Evolutionary conservation across 2,113 vertebrate genomes (phyloP).

Genomic region (Perca flavescens): DNA sequence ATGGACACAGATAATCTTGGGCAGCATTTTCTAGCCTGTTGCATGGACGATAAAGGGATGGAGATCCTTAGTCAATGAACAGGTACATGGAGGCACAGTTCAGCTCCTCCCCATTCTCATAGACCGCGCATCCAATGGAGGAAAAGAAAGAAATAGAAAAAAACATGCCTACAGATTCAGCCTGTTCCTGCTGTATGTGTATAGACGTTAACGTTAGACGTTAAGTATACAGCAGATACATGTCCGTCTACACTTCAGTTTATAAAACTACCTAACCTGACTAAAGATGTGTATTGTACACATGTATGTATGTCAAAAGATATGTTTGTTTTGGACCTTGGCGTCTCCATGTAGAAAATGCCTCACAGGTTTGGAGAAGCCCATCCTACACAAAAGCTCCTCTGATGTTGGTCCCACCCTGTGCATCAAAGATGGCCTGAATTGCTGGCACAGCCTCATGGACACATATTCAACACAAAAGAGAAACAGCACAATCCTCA

Average conservation of each 20-base stretch:
- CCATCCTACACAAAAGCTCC: slow-evolving; percentile 29
- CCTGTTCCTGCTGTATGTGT: slow-evolving; percentile 31
- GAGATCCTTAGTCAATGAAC: slow-evolving; percentile 30
- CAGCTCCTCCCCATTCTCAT: slow-evolving; percentile 18
- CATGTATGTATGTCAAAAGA: slow-evolving; percentile 27
- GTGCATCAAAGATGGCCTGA: slow-evolving; percentile 50
- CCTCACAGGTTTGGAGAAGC: slow-evolving; percentile 17
- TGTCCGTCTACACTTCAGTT: slow-evolving; percentile 7
- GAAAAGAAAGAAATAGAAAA: slow-evolving; percentile 25
- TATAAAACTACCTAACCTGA: slow-evolving; percentile 49
- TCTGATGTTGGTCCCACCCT: slow-evolving; percentile 49
- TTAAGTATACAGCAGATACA: slow-evolving; percentile 36
- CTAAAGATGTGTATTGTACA: slow-evolving; percentile 18
- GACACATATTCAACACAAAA: slow-evolving; percentile 40
- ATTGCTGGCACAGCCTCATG: slow-evolving; percentile 36
- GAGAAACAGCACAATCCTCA: slow-evolving; percentile 59
- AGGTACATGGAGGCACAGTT: slow-evolving; percentile 45
- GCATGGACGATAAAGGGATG: slow-evolving; percentile 11
- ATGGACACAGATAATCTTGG: slow-evolving; percentile 5
- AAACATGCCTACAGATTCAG: slow-evolving; percentile 34
- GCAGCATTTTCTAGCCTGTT: slow-evolving; percentile 20
- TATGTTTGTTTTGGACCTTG: slow-evolving; percentile 48
- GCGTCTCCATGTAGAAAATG: slow-evolving; percentile 23
- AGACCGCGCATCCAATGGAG: slow-evolving; percentile 11
- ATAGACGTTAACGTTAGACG: slow-evolving; percentile 26